Conservation (phyloP, 2,113 vertebrate species). For the Eonycteris spelaea region DNA sequence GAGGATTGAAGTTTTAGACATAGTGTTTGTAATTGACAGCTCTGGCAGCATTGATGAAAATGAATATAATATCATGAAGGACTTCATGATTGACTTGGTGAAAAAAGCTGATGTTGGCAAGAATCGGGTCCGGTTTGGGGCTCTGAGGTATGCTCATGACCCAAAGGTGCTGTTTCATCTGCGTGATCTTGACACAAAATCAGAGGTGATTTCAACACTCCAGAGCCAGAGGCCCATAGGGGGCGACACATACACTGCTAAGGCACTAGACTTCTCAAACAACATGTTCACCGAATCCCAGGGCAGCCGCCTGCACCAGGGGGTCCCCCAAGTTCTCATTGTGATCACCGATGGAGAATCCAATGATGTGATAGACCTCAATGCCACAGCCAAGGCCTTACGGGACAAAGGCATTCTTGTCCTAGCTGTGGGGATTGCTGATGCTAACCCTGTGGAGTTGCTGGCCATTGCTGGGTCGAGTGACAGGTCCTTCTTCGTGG, state of each 20-base stretch:
- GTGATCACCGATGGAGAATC: constrained; percentile 79
- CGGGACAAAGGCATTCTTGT: constrained; percentile 73
- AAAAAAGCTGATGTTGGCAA: constrained; percentile 77
- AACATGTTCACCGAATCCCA: constrained; percentile 65
- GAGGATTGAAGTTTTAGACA: constrained; percentile 76
- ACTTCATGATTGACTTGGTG: constrained; percentile 79
- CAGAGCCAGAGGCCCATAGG: constrained; percentile 45
- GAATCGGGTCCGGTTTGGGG: constrained; percentile 78
- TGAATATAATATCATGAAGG: constrained; percentile 77
- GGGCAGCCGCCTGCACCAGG: constrained; percentile 68
- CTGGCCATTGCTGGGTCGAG: constrained; percentile 75
- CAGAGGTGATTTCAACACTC: constrained; percentile 56
- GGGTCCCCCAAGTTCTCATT: constrained; percentile 80
- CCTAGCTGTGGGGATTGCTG: constrained; percentile 75
- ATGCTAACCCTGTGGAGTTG: constrained; percentile 71
- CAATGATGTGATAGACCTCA: constrained; percentile 58
- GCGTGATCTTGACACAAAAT: constrained; percentile 44
- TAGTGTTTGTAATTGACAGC: constrained; percentile 82
- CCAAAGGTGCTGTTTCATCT: constrained; percentile 74
- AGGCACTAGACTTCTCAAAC: constrained; percentile 72
- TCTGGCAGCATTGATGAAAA: constrained; percentile 71
- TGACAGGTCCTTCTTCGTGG: constrained; percentile 77
- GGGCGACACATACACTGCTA: constrained; percentile 61
- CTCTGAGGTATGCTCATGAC: constrained; percentile 75
- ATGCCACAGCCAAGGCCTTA: constrained; percentile 57